Evolutionary conservation across 2,888 invertebrate species (phyloP).

Genomic region (Cheilosia scutellata): DNA sequence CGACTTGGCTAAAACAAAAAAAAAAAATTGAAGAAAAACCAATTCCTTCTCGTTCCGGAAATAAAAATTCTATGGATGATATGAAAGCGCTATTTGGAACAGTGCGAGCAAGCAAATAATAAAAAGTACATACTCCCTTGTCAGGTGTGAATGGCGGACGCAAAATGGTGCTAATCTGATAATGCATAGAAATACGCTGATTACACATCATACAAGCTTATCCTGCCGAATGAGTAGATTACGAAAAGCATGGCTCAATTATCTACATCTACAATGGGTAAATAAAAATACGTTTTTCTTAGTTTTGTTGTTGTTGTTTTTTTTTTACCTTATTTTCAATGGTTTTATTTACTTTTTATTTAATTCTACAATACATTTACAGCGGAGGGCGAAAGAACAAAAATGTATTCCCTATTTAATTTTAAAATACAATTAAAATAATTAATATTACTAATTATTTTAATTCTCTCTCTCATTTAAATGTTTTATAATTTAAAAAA

Average conservation of each 20-base stretch:
- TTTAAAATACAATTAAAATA: conserved; percentile 78
- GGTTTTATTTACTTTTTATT: conserved; percentile 82
- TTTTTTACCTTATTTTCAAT: conserved; percentile 73
- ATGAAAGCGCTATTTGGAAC: neutral
- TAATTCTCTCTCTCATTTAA: conserved; percentile 79
- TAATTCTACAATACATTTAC: conserved; percentile 84
- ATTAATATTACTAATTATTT: conserved; percentile 81
- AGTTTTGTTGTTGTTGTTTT: conserved; percentile 58
- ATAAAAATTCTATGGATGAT: neutral
- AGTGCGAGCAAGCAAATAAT: conserved; percentile 8
- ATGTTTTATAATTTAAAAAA: conserved; percentile 77
- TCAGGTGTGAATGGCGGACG: neutral
- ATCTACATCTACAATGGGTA: conserved; percentile 46
- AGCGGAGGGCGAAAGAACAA: conserved; percentile 84
- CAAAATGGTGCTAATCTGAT: conserved; percentile 8
- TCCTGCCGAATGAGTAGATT: conserved; percentile 1
- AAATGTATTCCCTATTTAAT: conserved; percentile 79
- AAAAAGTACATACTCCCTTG: neutral
- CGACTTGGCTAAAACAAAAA: conserved; percentile 32
- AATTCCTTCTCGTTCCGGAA: neutral
- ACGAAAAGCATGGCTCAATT: conserved; percentile 15
- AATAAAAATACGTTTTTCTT: conserved; percentile 63
- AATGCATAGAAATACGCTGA: neutral
- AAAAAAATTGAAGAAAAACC: neutral
- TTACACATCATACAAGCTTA: conserved; percentile 34